A percentile compares a stretch with the other conserved stretches of the same genome.
Conservation (phyloP, 2,113 vertebrate genomes). For the Clarias macrocephalus region DNA sequence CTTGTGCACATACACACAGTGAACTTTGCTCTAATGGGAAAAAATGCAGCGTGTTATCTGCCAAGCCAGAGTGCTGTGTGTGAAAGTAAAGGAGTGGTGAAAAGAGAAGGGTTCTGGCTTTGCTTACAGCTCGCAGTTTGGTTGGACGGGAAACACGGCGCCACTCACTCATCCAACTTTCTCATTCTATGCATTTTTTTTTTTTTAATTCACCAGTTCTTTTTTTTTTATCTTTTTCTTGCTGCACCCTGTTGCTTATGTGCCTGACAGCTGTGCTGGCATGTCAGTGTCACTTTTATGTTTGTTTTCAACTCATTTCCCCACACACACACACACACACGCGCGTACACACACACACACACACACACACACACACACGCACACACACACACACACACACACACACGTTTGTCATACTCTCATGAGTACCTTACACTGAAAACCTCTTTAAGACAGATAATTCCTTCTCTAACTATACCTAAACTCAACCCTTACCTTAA, state of each 20-base stretch:
- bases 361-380: not conserved
- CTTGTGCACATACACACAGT: slow-evolving; percentile 1
- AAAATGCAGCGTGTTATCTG: not conserved
- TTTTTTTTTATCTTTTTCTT: not conserved
- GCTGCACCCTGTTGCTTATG: not conserved
- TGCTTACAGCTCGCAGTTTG: slow-evolving; percentile 55
- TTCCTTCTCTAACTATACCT: not conserved
- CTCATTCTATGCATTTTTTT: not conserved
- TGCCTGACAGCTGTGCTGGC: slow-evolving; percentile 27
- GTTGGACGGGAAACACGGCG: slow-evolving; percentile 54
- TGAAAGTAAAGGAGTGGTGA: slow-evolving; percentile 21
- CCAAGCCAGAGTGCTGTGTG: slow-evolving; percentile 39
- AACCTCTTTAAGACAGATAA: not conserved
- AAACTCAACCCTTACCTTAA: not conserved
- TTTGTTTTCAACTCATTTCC: not conserved
- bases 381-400: not conserved
- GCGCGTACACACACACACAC: not conserved
- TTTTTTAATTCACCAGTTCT: not conserved
- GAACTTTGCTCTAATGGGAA: slow-evolving; percentile 54
- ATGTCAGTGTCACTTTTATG: not conserved
- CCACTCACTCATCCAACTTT: not conserved
- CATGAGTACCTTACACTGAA: not conserved
- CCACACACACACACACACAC: not conserved
- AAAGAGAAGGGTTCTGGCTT: slow-evolving; percentile 20
- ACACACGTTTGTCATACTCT: not conserved